Base-by-base conservation (phyloP, 2,888 invertebrate species). In the Eupelmus urozonus region DNA sequence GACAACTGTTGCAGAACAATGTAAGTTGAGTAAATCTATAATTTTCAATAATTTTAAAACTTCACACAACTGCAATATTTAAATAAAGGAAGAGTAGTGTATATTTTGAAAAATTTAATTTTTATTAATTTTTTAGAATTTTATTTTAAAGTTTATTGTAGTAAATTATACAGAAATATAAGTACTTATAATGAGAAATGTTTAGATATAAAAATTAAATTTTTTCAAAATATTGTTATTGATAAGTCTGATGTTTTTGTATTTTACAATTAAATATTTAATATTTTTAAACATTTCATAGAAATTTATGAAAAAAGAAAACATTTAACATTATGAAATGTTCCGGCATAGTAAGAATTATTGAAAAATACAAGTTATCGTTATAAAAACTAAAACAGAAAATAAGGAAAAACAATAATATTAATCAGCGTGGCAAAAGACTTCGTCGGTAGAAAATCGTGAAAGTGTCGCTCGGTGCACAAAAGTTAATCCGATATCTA, bases 291-390 rank as follows among this genome's bases (percentile, higher is more conserved):
- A 71, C 34, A 27, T 49, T 63, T 76, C 40, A 66, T 49, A 79
- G 42, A 51, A 57, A 45, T 60, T 66, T 73, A 65, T 70, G 42
- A 45, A 75, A 51, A 25, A 53, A 18, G n/a, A n/a, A n/a, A n/a
- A n/a, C n/a, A n/a, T n/a, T n/a, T n/a, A n/a, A n/a, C n/a, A n/a
- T n/a, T n/a, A n/a, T 20, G 16, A 20, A 60, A 49, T 45, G 11
- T 34, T 57, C 57, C 16, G n/a, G 29, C n/a, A 51, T 40, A 29
- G 62, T 57, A 62, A 60, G 91, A 79, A 83, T 73, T 78, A 42
- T 60, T 34, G 20, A n/a, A 51, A 49, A 11, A 16, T 49, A 13
- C 11, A 60, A 63, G 34, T 55, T 55, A n/a, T n/a, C n/a, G n/a
- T n/a, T n/a, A 34, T 40, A 23, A 13, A 34, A 55, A 34, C 18